Base-by-base conservation (phyloP, 2,797 vertebrate species). In the Loriculus beryllinus region DNA sequence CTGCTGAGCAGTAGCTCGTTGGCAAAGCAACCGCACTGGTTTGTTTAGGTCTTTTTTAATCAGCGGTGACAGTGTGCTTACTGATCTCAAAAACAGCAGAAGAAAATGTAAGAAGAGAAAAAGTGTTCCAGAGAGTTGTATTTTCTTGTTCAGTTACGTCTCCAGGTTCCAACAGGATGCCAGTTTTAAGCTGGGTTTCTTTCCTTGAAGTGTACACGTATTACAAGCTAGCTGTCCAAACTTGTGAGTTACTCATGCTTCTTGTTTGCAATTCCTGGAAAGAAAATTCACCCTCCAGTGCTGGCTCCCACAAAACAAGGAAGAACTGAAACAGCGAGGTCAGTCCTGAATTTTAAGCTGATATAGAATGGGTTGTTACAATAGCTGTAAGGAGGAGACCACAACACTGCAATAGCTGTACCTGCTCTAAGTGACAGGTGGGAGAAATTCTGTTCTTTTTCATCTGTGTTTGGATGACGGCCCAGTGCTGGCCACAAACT, bases 181-280 rank as follows among this genome's bases (percentile, higher is more conserved):
- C 29, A 51, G 11, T 84, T 86, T 82, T 86, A 57, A 88, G 80
- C 87, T 88, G 79, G 35, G 64, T 92, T 86, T 92, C 49, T 71
- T 94, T 92, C 91, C 96, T 86, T 82, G 80, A 93, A 91, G 85
- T 21, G 33, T 45, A 56, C 0, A 7, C 37, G 56, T 86, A 77
- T 95, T 88, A 70, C 76, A 49, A 83, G 95, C 96, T 97, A 81
- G 95, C 94, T 97, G 97, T 95, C 96, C 82, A 93, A 96, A 96
- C 96, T 94, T 96, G 96, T 76, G 86, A 81, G 92, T 97, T 97
- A 97, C 94, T 97, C 97, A 95, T 1, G 23, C 59, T 63, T 91
- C 85, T 95, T 97, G 96, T 78, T 82, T 96, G 96, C 57, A 43
- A 96, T 98, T 97, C 97, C 96, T 97, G 96, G 96, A 97, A 97